Base-by-base conservation (phyloP, 2,888 invertebrate genomes). In the Luffia ferchaultella region DNA sequence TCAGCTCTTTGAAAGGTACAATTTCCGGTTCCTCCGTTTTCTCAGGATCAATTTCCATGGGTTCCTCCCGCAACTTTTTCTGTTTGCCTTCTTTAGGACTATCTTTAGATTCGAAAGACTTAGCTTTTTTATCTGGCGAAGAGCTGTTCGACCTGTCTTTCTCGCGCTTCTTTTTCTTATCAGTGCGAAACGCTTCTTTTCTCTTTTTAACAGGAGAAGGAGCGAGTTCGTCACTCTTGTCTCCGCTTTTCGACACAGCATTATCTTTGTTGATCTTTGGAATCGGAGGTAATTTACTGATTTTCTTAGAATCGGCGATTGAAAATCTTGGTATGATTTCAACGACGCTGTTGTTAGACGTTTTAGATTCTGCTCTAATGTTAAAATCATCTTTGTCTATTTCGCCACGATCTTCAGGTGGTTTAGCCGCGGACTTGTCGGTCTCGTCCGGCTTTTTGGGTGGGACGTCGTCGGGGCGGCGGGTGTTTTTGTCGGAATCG, bases 1-100 rank as follows among this genome's bases (percentile, higher is more conserved):
- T 86, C 42, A 87, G 72, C 61, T 86, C 87, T 67, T 87, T 88
- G 70, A 88, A 88, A 18, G 75, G 60, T 16, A 78, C 73, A 17
- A 64, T 57, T 50, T 68, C 73, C n/a, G 58, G 53, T 30, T 62
- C 65, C 1, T 58, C 48, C n/a, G 56, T 51, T 17, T 59, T 54
- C 20, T 59, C 61, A 16, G 61, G 56, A 20, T 60, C 59, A 15
- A 56, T 51, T 12, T 65, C 62, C 20, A 55, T 52, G 18, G 60
- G 58, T 18, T 55, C 55, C 46, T 53, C 45, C 60, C 61, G n/a
- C 56, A 53, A 48, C 57, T 59, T 50, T 42, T 57, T 58, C 41
- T 59, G 56, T 20, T 63, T 58, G 18, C 12, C 12, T 12, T 30
- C 30, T 3, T 18, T 17, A 16, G 15, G 42, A 2, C 2, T 17